Evolutionary conservation across 2,113 vertebrate genomes (phyloP), one percentile per base, ranked within the genome.

Genomic region (Stomatorhinus ivindoensis): DNA sequence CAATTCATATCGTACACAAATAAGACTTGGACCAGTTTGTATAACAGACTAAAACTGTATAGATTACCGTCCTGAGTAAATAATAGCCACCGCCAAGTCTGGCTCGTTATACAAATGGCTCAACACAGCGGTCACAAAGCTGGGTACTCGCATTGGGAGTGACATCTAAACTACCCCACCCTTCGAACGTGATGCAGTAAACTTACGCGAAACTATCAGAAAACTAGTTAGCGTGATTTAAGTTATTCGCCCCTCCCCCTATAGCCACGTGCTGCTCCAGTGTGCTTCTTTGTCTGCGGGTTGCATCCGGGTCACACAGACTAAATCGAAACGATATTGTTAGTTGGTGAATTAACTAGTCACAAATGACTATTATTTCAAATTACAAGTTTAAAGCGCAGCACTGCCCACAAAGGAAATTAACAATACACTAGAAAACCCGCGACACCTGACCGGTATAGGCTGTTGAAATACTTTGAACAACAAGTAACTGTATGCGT

Each of bases 261-360:
- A 24, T 10, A 19, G 13, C 87, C 87, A 90, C 76, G 87, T 86
- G 90, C 73, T 31, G 6, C 46, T 31, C 13, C 46, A 55, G 86
- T 53, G 86, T 44, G 61, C 39, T 84, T 51, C 90, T 91, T 91
- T 91, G 90, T 91, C 85, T 88, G 19, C 46, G 55, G 58, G 86
- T 39, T 91, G 27, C 90, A 91, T 91, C 90, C 90, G 90, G 90
- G 90, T 91, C 87, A 89, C 44, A 61, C 3, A 0, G 27, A 48
- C 39, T 47, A 53, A 17, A 89, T 15, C 31, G 17, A 51, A 89
- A 35, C 17, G 35, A 51, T 58, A 85, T 21, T 42, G 51, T 3
- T n/a, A 31, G 19, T n/a, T 82, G n/a, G 50, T 42, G 3, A 89
- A 21, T 19, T 19, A 44, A 39, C 17, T 55, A 53, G 5, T 24